Base-by-base conservation (phyloP, 2,888 invertebrate species). In the Onthophagus sagittarius region DNA sequence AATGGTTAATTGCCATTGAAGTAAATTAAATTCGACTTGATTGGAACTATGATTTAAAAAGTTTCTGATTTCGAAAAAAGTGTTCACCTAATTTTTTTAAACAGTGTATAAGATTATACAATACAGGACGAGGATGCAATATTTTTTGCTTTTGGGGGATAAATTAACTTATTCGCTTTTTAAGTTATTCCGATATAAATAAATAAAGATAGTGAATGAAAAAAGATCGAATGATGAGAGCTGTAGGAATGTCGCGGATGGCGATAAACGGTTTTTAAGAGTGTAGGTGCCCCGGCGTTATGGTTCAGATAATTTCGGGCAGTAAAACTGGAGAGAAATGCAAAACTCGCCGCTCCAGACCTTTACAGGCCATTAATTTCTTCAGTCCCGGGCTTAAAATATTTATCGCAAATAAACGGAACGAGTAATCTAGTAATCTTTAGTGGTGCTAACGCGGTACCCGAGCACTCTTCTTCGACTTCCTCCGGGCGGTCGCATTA, bases 331-430 rank as follows among this genome's bases (percentile, higher is more conserved):
- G 39, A 53, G 9, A 53, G 39, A 53, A 53, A 53, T 53, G 39
- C 39, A 53, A 53, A 53, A 53, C 39, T 53, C 39, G 39, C 39
- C 39, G 39, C 39, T 53, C 39, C 39, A 11, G 39, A 53, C 67
- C 32, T 67, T 67, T 32, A 67, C 67, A 32, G 67, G 6, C 23
- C 67, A 67, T 67, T 67, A 67, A 67, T 67, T 67, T 67, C 67
- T 31, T 15, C 15, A 23, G 32, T 15, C 15, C 31, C 67, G 23
- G n/a, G 64, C n/a, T 11, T 53, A 53, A 67, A 67, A 67, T 67
- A 67, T 31, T 67, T 15, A 67, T 31, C 32, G 32, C 67, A 67
- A 67, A 67, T 67, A 67, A 23, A 32, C 31, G 67, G 32, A 67
- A 23, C 32, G 15, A 23, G 23, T 67, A 67, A 67, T 67, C 67